Evolutionary conservation across 1,140 invertebrate species (phyloP).

Genomic region (Augochlora pura): DNA sequence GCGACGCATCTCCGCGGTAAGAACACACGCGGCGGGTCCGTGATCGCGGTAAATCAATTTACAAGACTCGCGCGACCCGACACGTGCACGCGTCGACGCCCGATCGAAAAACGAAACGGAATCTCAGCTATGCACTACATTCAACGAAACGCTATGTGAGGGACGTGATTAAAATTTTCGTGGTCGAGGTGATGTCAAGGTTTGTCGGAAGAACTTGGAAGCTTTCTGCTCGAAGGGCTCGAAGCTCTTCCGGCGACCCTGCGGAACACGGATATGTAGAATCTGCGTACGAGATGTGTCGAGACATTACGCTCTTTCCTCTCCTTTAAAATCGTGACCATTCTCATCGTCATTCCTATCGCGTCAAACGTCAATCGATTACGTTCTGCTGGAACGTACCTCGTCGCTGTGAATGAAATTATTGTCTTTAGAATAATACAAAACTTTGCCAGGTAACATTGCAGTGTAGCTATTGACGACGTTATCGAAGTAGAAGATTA

Average conservation of each 20-base stretch:
- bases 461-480: conserved; percentile 40
- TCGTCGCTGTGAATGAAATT: conserved; percentile 56
- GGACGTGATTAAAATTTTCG: conserved; percentile 46
- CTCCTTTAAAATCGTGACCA: too few species aligned
- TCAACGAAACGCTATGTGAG: conserved; percentile 28
- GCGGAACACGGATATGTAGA: conserved; percentile 64
- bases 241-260: background rate
- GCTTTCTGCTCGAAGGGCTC: too few species aligned
- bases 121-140: conserved; percentile 35
- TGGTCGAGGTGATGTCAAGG: conserved; percentile 33
- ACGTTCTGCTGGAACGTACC: conserved; percentile 9
- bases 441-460: conserved; percentile 59
- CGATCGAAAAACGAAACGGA: conserved; percentile 16
- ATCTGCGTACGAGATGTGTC: conserved; percentile 49
- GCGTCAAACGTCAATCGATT: conserved; percentile 24
- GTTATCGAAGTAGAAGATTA: conserved; percentile 30
- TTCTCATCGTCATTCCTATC: background rate
- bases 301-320: conserved; percentile 47
- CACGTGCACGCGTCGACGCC: background rate
- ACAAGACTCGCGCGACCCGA: too few species aligned
- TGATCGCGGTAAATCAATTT: too few species aligned
- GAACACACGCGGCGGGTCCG: too few species aligned
- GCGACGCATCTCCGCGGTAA: background rate
- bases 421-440: conserved; percentile 61
- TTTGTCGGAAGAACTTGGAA: too few species aligned